Base-by-base conservation (phyloP, 2,113 vertebrate species). In the Protobothrops flavoviridis region DNA sequence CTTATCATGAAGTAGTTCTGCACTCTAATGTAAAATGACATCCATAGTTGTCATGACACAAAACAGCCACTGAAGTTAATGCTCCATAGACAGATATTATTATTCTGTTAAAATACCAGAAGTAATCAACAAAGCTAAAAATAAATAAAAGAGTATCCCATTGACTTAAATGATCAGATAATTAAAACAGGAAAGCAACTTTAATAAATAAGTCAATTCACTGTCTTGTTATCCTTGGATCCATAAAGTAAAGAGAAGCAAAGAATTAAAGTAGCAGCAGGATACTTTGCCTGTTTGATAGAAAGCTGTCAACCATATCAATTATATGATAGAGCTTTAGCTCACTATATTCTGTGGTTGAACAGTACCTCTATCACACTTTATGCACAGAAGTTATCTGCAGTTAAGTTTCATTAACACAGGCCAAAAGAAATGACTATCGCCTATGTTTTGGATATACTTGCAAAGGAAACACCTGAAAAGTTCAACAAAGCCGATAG, bases 31-130 rank as follows among this genome's bases (percentile, higher is more conserved):
- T 97, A 97, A 97, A 96, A 97, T 97, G 95, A 97, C 97, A 97
- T 97, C 96, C 97, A 97, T 95, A 95, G 97, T 97, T 97, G 96
- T 97, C 97, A 97, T 97, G 97, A 96, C 95, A 97, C 97, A 96
- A 96, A 97, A 95, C 95, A 96, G 96, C 95, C 86, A 93, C 43
- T 15, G 61, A 95, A 91, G 92, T 93, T 85, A 97, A 96, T 95
- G 96, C 95, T 95, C 92, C 95, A 2, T 29, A 85, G 94, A 94
- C 94, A 96, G 95, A 95, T 94, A 97, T 87, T 23, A 94, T 96
- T 96, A 95, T 95, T 92, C 81, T 94, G 2, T 92, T 11, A 5
- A 95, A 93, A 93, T 74, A 94, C 61, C 88, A 93, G 26, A 94
- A 90, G 59, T 69, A 74, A 5, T 15, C 9, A 69, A 56, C 48